Evolutionary conservation across 1,140 invertebrate species (phyloP), one percentile per base, ranked within the genome.

Genomic region (Arion vulgaris): DNA sequence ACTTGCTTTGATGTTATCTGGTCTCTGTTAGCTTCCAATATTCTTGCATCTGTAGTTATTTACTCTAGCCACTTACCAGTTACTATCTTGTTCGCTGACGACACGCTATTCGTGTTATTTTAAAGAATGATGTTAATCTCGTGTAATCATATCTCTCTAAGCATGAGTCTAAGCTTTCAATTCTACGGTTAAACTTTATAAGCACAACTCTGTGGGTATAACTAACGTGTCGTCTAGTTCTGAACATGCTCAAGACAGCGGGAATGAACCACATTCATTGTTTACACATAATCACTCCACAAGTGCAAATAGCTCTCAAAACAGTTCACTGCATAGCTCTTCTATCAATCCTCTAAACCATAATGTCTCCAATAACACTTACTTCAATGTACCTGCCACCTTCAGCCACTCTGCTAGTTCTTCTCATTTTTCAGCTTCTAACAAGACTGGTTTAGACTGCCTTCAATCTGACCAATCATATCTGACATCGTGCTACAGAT

Each of bases 341-440:
- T 71, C 78, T 23, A 15, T 51, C 39, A 36, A 36, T 7, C 45
- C 74, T 39, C 34, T 51, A 13, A 28, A 66, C 53, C 78, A 49
- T 36, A 80, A 49, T 51, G 57, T 57, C 28, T 71, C 66, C 62
- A 38, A 62, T n/a, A 69, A 80, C 78, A 69, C 78, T 1, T 80
- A 80, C 66, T 32, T 15, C 66, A 69, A 80, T n/a, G 32, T 77
- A 41, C 69, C 76, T 72, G n/a, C 41, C 28, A 71, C 34, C 45
- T 84, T 83, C 39, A 84, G 88, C 26, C 81, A 87, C 85, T 86
- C 86, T 86, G 86, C 89, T 68, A 86, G 82, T 32, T 88, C 88
- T 15, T 84, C 82, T n/a, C 86, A 85, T 81, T 86, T 89, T 57
- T 87, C 88, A n/a, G 85, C 87, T 83, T 87, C 86, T 49, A 51